These are phyloP conservation scores for Apistogramma diplotaenia DNA, from an alignment of 2,113 vertebrate genomes.

Conservation along the genomic window DNA sequence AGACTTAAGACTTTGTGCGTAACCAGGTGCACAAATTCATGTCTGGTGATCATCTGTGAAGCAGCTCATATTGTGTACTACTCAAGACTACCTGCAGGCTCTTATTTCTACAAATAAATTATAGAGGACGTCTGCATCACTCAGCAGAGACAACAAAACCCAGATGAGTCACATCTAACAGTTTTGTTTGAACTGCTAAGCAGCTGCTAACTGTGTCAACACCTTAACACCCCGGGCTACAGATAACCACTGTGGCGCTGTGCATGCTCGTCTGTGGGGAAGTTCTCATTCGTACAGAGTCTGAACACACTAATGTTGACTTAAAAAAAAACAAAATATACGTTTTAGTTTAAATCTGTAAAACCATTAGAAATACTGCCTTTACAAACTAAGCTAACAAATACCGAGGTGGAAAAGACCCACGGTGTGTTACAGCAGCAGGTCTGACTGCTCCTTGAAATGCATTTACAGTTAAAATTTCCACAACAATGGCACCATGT, in stretches of 20 bases:
- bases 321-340: no score
- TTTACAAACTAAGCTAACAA: not conserved
- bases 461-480: not conserved
- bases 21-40: not conserved
- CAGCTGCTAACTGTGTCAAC: not conserved
- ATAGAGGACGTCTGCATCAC: not conserved
- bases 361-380: not conserved
- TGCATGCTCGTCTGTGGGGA: not conserved
- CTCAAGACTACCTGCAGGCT: not conserved
- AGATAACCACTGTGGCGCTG: not conserved
- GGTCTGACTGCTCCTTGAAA: not conserved
- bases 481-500: slow-evolving; percentile 10
- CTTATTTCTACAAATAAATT: not conserved
- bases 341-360: not conserved
- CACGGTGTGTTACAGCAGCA: not conserved
- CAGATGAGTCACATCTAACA: not conserved
- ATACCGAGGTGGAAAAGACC: not conserved
- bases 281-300: not conserved
- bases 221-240: not conserved
- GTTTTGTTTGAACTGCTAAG: not conserved
- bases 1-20: not conserved
- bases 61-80: not conserved
- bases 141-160: not conserved
- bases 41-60: not conserved
- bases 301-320: not conserved